A percentile compares a stretch with the other conserved stretches of the same genome.
Conservation (phyloP, 2,113 vertebrate genomes). For the Alligator mississippiensis region DNA sequence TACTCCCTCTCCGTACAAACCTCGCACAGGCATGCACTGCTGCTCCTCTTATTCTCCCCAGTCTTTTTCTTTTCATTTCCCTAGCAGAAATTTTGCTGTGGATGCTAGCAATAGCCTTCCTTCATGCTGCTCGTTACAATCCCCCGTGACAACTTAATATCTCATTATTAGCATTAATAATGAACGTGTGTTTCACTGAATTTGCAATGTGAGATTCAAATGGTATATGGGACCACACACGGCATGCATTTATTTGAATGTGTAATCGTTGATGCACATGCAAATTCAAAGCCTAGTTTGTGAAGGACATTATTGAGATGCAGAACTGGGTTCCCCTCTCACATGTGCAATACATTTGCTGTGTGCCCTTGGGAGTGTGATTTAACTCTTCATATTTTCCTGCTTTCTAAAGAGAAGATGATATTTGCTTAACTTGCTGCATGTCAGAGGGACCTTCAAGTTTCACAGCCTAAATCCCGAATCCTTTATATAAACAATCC, state of each 20-base stretch:
- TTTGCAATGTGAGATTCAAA: slow-evolving; percentile 8
- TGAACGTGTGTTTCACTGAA: slow-evolving; percentile 36
- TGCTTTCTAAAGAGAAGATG: background rate
- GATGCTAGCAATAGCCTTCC: slow-evolving; percentile 48
- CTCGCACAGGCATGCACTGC: slow-evolving; percentile 20
- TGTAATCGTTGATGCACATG: background rate
- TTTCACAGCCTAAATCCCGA: background rate
- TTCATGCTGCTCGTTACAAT: slow-evolving; percentile 41
- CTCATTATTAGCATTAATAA: slow-evolving; percentile 68
- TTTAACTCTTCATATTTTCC: slow-evolving; percentile 17
- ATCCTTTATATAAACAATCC: background rate
- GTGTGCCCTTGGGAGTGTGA: background rate
- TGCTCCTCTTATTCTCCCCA: background rate
- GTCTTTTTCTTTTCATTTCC: slow-evolving; percentile 23
- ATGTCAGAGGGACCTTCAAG: background rate
- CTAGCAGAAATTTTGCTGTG: slow-evolving; percentile 53
- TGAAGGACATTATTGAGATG: slow-evolving; percentile 29
- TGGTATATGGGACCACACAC: background rate
- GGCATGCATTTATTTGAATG: slow-evolving; percentile 29
- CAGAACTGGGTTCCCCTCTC: background rate
- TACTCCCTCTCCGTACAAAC: slow-evolving; percentile 38
- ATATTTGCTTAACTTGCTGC: background rate
- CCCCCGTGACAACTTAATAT: slow-evolving; percentile 57
- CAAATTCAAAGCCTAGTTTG: background rate
- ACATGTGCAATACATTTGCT: background rate